Evolutionary conservation across 1,140 invertebrate genomes (phyloP).

Genomic region (Geopemphigus sp.): DNA sequence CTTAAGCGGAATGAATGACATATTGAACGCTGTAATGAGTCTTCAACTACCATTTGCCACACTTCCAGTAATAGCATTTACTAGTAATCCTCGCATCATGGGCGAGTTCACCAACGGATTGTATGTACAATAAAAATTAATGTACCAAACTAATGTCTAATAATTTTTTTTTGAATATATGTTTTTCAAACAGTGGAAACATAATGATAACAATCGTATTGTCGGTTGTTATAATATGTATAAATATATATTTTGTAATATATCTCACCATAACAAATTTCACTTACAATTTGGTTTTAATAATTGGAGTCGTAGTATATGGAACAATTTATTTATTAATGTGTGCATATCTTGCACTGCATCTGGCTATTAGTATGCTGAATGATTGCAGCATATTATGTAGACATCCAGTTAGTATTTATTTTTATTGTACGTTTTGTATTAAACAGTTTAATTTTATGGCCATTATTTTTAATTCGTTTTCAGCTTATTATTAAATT

Average conservation of each 20-base stretch:
- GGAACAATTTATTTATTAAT: constrained; percentile 52
- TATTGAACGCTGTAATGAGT: constrained; percentile 87
- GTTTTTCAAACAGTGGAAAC: constrained; percentile 63
- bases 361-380: constrained; percentile 70
- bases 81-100: constrained; percentile 77
- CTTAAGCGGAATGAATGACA: constrained; percentile 81
- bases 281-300: constrained; percentile 15
- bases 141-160: no score
- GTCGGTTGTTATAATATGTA: constrained; percentile 70
- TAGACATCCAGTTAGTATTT: constrained; percentile 51
- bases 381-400: constrained; percentile 52
- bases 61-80: constrained; percentile 85
- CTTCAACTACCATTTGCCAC: constrained; percentile 81
- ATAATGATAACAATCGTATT: constrained; percentile 68
- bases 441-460: background rate
- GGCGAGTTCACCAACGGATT: constrained; percentile 75
- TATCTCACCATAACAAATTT: constrained; percentile 52
- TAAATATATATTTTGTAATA: constrained; percentile 80
- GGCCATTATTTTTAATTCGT: background rate
- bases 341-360: constrained; percentile 58
- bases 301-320: constrained; percentile 50
- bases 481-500: constrained; percentile 43
- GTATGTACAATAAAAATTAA: constrained; percentile 57
- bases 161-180: background rate
- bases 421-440: constrained; percentile 1